These are phyloP conservation scores for Phthorimaea operculella DNA, from an alignment of 1,140 invertebrate species.

Conservation along the genomic window DNA sequence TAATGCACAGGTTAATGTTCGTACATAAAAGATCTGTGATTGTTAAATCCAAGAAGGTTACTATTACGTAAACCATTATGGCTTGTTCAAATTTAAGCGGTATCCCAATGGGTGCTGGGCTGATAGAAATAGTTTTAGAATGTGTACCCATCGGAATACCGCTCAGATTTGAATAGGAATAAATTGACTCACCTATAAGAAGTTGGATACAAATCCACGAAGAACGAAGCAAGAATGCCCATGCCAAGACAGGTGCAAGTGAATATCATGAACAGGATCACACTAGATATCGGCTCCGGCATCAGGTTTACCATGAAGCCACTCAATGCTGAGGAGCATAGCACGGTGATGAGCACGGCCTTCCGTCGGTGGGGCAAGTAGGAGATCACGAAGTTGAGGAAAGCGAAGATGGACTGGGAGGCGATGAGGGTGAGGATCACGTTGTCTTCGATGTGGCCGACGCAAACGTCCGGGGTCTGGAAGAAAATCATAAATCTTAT, in stretches of 20 bases:
- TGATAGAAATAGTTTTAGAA: no score
- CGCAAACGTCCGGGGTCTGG: slow-evolving; percentile 36
- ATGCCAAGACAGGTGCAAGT: slow-evolving; percentile 49
- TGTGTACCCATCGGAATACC: no score
- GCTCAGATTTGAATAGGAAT: no score
- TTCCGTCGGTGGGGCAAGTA: slow-evolving; percentile 39
- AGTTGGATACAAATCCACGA: slow-evolving; percentile 56
- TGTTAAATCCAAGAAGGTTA: no score
- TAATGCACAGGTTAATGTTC: no score
- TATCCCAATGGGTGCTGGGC: no score
- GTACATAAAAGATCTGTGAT: no score
- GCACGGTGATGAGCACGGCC: slow-evolving; percentile 33
- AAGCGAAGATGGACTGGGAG: slow-evolving; percentile 37
- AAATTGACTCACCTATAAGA: slow-evolving; percentile 49
- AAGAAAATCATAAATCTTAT: slow-evolving; percentile 13
- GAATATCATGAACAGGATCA: slow-evolving; percentile 51
- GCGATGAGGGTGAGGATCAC: slow-evolving; percentile 42
- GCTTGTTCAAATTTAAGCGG: no score
- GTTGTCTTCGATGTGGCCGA: slow-evolving; percentile 40
- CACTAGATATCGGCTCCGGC: slow-evolving; percentile 49
- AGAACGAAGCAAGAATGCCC: slow-evolving; percentile 55
- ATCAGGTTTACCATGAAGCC: slow-evolving; percentile 36
- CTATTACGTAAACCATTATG: no score
- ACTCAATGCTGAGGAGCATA: slow-evolving; percentile 37
- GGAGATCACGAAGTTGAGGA: slow-evolving; percentile 50